Evolutionary conservation across 2,797 vertebrate genomes (phyloP), one percentile per base, ranked within the genome.

Genomic region (Sparus aurata): DNA sequence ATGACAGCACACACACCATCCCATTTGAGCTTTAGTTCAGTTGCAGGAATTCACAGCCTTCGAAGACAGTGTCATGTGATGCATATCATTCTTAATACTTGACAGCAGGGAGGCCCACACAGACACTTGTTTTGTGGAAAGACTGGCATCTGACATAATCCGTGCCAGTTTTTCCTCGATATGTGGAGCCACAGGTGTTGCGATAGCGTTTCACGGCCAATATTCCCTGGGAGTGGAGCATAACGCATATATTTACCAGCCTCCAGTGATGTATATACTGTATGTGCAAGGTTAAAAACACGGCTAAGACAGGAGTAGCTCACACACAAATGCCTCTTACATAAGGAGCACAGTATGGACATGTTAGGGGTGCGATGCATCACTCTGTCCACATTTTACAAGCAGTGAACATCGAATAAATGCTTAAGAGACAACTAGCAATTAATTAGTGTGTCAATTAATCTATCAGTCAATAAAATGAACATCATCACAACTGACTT

Each of bases 61-160:
- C 27, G 54, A 46, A 23, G 17, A 59, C 12, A 15, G 41, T 55
- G 50, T 77, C 62, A 22, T 11, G 2, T 20, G 18, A 59, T 69
- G 13, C 15, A 1, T 67, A 18, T 70, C 2, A 41, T 67, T 62
- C 60, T 54, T 30, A 12, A 38, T 41, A 65, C 34, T 6, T 66
- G 71, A 90, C 82, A 83, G 83, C 80, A 73, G 45, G 20, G 66
- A 77, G 66, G 65, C 82, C 77, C 80, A 84, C 83, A 84, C 62
- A 66, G 25, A 54, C 65, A 68, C 68, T 61, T 63, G 79, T 73
- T 59, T 38, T 34, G 34, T 34, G n/a, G 41, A 67, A 46, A 47
- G 30, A 61, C 27, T 73, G 69, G 54, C 78, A 77, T 73, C 69
- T 79, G 58, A 75, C 60, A 5, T 3, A 38, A 53, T 71, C 65